Evolutionary conservation across 2,888 invertebrate genomes (phyloP).

Genomic region (Athrips mouffetella): DNA sequence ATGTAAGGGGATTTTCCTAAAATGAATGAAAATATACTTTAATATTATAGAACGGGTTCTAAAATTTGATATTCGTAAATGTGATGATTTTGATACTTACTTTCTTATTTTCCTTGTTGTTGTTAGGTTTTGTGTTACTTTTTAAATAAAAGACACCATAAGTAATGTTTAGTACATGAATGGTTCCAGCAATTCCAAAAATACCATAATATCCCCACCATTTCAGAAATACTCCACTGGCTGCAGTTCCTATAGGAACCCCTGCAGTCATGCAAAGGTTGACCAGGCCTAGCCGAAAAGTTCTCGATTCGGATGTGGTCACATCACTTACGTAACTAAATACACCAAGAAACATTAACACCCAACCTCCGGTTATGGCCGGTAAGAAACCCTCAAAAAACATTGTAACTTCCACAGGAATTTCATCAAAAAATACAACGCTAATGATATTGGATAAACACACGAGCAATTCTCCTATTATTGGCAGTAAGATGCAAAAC

Average conservation of each 20-base stretch:
- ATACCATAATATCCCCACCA: conserved; percentile 64
- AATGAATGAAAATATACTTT: conserved; percentile 26
- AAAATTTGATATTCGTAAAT: too few species aligned
- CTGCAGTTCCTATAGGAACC: conserved; percentile 74
- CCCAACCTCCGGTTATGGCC: conserved; percentile 75
- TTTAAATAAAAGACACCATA: conserved; percentile 57
- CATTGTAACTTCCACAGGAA: conserved; percentile 74
- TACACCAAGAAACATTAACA: conserved; percentile 75
- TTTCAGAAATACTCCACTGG: conserved; percentile 72
- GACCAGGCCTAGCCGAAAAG: conserved; percentile 78
- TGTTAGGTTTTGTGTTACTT: conserved; percentile 49
- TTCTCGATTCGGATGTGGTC: conserved; percentile 73
- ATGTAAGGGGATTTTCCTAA: conserved; percentile 46
- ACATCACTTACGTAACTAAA: conserved; percentile 81
- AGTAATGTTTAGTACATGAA: conserved; percentile 60
- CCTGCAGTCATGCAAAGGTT: conserved; percentile 79
- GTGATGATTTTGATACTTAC: conserved; percentile 34
- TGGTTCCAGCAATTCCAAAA: conserved; percentile 48
- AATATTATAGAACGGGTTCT: background rate
- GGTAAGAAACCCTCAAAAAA: conserved; percentile 74
- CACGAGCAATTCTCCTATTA: conserved; percentile 72
- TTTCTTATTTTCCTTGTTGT: conserved; percentile 35
- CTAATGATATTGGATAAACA: conserved; percentile 70
- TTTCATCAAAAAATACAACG: conserved; percentile 72
- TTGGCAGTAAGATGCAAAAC: conserved; percentile 75